Evolutionary conservation across 1,140 invertebrate genomes (phyloP), one percentile per base, ranked within the genome.

Genomic region (Formica exsecta): DNA sequence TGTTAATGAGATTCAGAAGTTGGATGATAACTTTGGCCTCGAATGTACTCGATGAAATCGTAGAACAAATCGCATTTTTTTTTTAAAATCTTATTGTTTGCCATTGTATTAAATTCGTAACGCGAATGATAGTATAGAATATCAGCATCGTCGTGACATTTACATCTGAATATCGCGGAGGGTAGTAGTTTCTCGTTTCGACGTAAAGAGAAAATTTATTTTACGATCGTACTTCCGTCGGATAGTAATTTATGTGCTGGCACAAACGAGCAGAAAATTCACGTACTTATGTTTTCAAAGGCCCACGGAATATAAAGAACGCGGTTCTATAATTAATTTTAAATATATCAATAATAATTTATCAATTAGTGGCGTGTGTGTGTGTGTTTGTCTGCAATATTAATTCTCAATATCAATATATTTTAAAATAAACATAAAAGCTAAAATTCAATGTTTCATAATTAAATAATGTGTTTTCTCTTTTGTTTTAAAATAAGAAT

Each of bases 181-280:
- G 5, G 38, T 38, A 36, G n/a, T 51, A 36, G 36, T 68, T 81
- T 16, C 61, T 86, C 57, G 29, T 88, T 86, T 86, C 36, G 68
- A 71, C 66, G 29, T 25, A 32, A 54, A 65, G 65, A 73, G 59
- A 64, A 57, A 70, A 89, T 89, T 89, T 89, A 86, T 81, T 84
- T 89, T 57, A 57, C 73, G 11, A 48, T 36, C 19, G 25, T 32
- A 41, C n/a, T 29, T 3, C 36, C 68, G 19, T 32, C 57, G 79
- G 59, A 88, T 48, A 85, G 19, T 57, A 59, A 89, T 77, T 61
- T 44, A 51, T 61, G 25, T 70, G 29, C 73, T 64, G 66, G 77
- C 74, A 74, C 25, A 81, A 85, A 65, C 22, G 57, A 57, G 29
- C 3, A 29, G 32, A 70, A 65, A 66, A 79, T 85, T 57, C 38